A percentile compares a stretch with the other conserved stretches of the same genome.
phyloP scores from a whole-genome alignment of 2,797 vertebrate genomes.

The Trematomus bernacchii region DNA sequence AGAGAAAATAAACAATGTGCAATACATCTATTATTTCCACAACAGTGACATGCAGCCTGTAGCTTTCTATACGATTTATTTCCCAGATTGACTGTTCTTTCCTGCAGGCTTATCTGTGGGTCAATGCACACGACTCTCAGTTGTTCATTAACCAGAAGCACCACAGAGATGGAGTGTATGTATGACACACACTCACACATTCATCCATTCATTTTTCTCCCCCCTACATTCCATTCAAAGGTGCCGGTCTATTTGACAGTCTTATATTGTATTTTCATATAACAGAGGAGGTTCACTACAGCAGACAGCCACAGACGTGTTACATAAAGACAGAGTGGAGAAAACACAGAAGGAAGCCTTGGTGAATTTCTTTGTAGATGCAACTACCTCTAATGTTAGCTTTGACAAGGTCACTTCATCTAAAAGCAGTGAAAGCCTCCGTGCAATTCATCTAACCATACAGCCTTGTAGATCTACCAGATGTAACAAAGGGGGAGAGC shows the following conservation, averaged over 20 bases:
- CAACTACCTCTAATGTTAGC: constrained; percentile 43
- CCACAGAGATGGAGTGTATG: constrained; percentile 51
- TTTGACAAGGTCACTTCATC: constrained; percentile 76
- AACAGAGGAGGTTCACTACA: constrained; percentile 44
- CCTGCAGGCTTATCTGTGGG: constrained; percentile 66
- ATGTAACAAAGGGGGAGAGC: constrained; percentile 75
- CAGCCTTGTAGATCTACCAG: constrained; percentile 59
- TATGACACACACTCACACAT: constrained; percentile 53
- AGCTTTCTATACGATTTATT: constrained; percentile 29
- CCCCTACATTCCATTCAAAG: constrained; percentile 43
- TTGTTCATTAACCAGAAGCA: constrained; percentile 74
- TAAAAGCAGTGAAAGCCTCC: constrained; percentile 44
- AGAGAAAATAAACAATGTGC: constrained; percentile 13
- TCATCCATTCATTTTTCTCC: constrained; percentile 51
- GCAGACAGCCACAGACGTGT: constrained; percentile 50
- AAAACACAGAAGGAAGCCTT: constrained; percentile 57
- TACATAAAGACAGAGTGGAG: constrained; percentile 62
- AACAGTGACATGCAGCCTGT: constrained; percentile 20
- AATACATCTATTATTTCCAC: constrained; percentile 5
- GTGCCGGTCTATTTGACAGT: constrained; percentile 32
- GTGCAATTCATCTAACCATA: constrained; percentile 44
- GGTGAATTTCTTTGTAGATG: constrained; percentile 54
- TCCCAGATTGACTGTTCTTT: constrained; percentile 43
- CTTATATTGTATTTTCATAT: constrained; percentile 47
- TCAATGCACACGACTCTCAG: constrained; percentile 65